Base-by-base conservation (phyloP, 2,797 vertebrate species). In the Fistularia tabacaria region DNA sequence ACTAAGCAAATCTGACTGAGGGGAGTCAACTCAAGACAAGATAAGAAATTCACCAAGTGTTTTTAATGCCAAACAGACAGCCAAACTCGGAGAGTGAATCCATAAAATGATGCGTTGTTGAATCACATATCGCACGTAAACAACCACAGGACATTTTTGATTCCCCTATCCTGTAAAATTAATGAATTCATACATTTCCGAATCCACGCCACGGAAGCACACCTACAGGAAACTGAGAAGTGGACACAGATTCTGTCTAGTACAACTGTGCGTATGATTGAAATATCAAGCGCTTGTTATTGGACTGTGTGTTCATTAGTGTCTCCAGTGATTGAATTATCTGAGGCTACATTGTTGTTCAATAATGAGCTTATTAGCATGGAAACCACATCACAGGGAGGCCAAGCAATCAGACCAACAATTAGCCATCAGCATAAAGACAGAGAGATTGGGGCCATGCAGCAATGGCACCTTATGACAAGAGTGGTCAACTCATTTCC, bases 321-420 rank as follows among this genome's bases (percentile, higher is more conserved):
- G 49, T 74, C 77, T 70, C 54, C 64, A 15, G 60, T 87, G 81
- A 90, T 87, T 89, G 59, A 86, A 89, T 90, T 86, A 87, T 84
- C 76, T 70, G 66, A 70, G 69, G 69, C 69, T 59, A 66, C 75
- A 81, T 79, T 84, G 69, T 78, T 86, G 69, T 85, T 84, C 80
- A 82, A 87, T 88, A 88, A 89, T 88, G 86, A 76, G 72, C 75
- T 80, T 74, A 88, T 86, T 90, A 88, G 83, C 83, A 82, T 84
- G 77, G 65, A 77, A 81, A 72, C 79, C 77, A 62, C 71, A 77
- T 64, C 71, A 67, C 59, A 64, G 73, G 67, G 82, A 79, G 71
- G 84, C 78, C 73, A 64, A 76, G 67, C 77, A 83, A 84, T 88
- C 75, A 79, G 74, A 83, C 63, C 68, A 82, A 81, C 82, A 86